A percentile compares a stretch with the other conserved stretches of the same genome.
Evolutionary conservation across 2,113 vertebrate species (phyloP).

Genomic region (Ameiurus melas): DNA sequence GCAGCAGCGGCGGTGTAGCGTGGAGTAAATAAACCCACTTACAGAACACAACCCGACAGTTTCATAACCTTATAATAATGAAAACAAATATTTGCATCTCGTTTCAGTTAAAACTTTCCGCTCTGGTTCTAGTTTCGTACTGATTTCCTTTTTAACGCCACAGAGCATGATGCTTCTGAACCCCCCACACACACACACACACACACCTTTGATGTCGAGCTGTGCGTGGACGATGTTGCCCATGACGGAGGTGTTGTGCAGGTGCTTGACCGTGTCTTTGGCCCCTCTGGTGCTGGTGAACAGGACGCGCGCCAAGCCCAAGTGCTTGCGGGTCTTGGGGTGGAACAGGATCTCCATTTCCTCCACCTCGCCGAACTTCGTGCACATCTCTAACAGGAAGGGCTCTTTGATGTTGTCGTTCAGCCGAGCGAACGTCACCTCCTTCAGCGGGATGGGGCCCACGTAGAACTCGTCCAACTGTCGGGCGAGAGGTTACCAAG

Average conservation of each 20-base stretch:
- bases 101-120: not conserved
- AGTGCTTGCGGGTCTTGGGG: slow-evolving; percentile 87
- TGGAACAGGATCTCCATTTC: slow-evolving; percentile 93
- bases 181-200: not conserved
- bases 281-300: slow-evolving; percentile 88
- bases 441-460: slow-evolving; percentile 89
- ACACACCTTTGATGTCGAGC: slow-evolving; percentile 86
- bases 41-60: not conserved
- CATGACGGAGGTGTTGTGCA: slow-evolving; percentile 94
- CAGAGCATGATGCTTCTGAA: not conserved
- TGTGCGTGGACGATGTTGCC: slow-evolving; percentile 91
- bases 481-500: not conserved
- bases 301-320: slow-evolving; percentile 88
- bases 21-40: not conserved
- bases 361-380: slow-evolving; percentile 90
- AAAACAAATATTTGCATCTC: not conserved
- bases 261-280: slow-evolving; percentile 87
- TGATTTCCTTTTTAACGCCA: not conserved
- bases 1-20: not conserved
- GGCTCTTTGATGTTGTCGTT: slow-evolving; percentile 93
- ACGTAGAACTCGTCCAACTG: slow-evolving; percentile 92
- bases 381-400: slow-evolving; percentile 91
- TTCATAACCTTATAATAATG: not conserved
- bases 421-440: slow-evolving; percentile 90
- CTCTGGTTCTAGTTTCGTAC: not conserved